These are phyloP conservation scores for Hymenopus coronatus DNA, from an alignment of 2,888 invertebrate genomes.

Conservation along the genomic window DNA sequence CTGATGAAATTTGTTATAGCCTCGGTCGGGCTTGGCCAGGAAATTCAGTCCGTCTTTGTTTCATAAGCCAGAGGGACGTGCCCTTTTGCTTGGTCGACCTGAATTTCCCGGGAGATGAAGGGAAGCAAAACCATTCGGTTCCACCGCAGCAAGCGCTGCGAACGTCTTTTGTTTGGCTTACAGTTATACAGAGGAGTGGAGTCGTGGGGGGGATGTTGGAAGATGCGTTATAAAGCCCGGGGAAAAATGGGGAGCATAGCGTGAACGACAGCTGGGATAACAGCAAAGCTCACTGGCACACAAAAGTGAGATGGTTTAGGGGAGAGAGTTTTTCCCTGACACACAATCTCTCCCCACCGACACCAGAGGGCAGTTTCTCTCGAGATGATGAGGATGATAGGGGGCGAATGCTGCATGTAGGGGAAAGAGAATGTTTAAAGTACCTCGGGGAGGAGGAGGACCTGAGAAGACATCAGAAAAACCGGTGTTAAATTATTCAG, in stretches of 20 bases:
- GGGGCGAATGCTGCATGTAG: background rate
- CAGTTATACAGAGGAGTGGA: background rate
- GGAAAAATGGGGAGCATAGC: background rate
- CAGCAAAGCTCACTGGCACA: constrained; percentile 17
- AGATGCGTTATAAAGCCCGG: constrained; percentile 8
- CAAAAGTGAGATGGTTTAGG: constrained; percentile 7
- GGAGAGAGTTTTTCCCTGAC: background rate
- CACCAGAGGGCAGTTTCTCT: constrained; percentile 12
- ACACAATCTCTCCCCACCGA: background rate
- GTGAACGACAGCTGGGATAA: constrained; percentile 26
- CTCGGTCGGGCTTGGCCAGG: background rate
- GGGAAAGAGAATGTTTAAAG: background rate
- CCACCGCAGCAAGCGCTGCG: background rate
- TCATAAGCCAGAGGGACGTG: background rate
- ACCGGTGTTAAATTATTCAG: constrained; percentile 34
- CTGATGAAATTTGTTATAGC: background rate
- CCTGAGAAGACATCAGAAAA: constrained; percentile 22
- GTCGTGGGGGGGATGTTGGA: background rate
- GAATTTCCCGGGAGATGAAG: background rate
- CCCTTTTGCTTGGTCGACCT: background rate
- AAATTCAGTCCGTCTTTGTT: background rate
- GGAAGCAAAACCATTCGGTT: background rate
- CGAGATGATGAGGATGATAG: constrained; percentile 14
- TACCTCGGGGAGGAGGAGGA: background rate
- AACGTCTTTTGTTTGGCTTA: constrained; percentile 6